Base-by-base conservation (phyloP, 2,888 invertebrate species). In the Mechanitis messenoides region DNA sequence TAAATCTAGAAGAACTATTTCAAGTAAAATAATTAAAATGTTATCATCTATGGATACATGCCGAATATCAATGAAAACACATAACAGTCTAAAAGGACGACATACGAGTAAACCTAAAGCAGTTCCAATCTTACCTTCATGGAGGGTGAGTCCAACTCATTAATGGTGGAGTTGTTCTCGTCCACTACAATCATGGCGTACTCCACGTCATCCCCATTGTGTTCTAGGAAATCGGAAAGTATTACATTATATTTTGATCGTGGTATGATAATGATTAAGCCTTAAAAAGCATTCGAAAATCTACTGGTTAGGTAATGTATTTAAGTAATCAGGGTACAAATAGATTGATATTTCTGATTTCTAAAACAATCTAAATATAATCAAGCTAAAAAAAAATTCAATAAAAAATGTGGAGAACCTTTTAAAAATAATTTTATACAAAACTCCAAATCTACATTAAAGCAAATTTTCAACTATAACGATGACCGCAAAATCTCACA, bases 141-240 rank as follows among this genome's bases (percentile, higher is more conserved):
- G 9, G 96, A 96, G 5, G 96, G 95, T 28, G 95, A 93, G 76
- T 96, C 95, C 79, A 95, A 92, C 75, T 96, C 96, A 57, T 94
- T 94, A 70, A 96, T 88, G 12, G 95, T 94, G 1, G 96, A 95
- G 90, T 96, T 96, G 79, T 94, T 95, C 80, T 96, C 96, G 78
- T 96, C 96, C 74, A 96, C 95, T 67, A 96, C 95, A 78, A 96
- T 96, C 73, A 96, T 96, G 77, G 96, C 96, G 81, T 96, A 96
- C 78, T 96, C 96, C 64, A 94, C 94, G 78, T 96, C 96, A 79
- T 95, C 95, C 62, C 93, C 93, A 63, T 90, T 90, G 80, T 91
- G 87, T 70, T 91, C 89, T 87, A 89, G 38, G 70, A 71, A 70
- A 69, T 71, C 58, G 63, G 62, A 58, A 57, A 62, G 50, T 45